These are phyloP conservation scores for Myxocyprinus asiaticus DNA, from an alignment of 2,113 vertebrate species.

Conservation along the genomic window DNA sequence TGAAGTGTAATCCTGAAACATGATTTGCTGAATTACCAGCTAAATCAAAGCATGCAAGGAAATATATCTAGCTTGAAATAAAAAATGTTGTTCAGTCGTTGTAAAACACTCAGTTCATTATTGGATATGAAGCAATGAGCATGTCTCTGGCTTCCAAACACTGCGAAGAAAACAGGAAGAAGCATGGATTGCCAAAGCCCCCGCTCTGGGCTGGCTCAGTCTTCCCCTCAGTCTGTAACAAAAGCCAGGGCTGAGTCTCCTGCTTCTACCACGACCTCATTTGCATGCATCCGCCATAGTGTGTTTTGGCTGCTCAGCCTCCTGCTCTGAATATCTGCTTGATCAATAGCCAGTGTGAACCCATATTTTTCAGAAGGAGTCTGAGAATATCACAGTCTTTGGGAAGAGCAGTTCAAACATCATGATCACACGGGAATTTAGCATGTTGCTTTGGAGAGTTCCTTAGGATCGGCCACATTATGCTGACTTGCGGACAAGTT, in stretches of 20 bases:
- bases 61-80: no score
- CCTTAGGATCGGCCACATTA: no score
- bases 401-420: no score
- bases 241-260: background rate
- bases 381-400: background rate
- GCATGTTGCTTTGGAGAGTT: no score
- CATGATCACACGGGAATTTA: no score
- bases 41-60: no score
- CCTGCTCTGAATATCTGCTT: constrained; percentile 1
- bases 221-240: background rate
- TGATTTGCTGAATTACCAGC: no score
- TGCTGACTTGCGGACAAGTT: no score
- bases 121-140: background rate
- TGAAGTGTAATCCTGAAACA: no score
- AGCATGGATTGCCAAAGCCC: background rate
- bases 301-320: constrained; percentile 17
- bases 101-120: constrained; percentile 10
- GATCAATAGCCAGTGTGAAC: constrained; percentile 5
- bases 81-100: background rate
- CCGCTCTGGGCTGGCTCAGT: background rate
- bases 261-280: constrained; percentile 7
- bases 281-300: constrained; percentile 14
- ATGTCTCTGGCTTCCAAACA: background rate
- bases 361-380: constrained; percentile 10
- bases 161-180: constrained; percentile 32